phyloP scores from a whole-genome alignment of 2,113 vertebrate species.

The Synchiropus splendidus region DNA sequence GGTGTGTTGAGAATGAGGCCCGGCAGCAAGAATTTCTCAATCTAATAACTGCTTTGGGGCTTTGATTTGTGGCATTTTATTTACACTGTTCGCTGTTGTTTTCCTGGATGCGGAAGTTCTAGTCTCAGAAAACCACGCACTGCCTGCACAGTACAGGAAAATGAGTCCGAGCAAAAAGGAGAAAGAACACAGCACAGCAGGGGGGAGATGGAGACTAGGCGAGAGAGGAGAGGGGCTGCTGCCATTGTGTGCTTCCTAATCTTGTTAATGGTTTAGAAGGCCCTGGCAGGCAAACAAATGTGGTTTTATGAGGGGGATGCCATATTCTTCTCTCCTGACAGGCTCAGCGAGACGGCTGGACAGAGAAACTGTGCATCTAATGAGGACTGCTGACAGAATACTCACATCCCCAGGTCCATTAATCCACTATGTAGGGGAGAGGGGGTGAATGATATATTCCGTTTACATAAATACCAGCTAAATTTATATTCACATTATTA shows the following conservation, averaged over 20 bases:
- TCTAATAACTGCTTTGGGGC: constrained; percentile 17
- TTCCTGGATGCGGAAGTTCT: constrained; percentile 14
- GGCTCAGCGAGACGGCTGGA: constrained; percentile 8
- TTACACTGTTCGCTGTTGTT: constrained; percentile 3
- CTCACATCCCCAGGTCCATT: too few relatives aligned
- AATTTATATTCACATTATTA: too few relatives aligned
- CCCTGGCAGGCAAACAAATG: constrained; percentile 60
- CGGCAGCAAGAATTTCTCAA: constrained; percentile 15
- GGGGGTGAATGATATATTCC: too few relatives aligned
- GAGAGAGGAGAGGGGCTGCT: constrained; percentile 30
- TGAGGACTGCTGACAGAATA: too few relatives aligned
- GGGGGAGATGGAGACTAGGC: constrained; percentile 9
- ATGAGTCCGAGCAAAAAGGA: constrained; percentile 44
- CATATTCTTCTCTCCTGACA: constrained; percentile 27
- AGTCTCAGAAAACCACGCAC: constrained; percentile 45
- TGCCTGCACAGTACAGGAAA: constrained; percentile 56
- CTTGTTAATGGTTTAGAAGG: constrained; percentile 61
- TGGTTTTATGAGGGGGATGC: constrained; percentile 53
- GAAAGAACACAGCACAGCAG: constrained; percentile 15
- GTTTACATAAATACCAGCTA: too few relatives aligned
- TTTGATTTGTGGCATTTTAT: constrained; percentile 9
- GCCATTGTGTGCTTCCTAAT: constrained; percentile 59
- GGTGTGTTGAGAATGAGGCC: too few relatives aligned
- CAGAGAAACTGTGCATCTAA: too few relatives aligned
- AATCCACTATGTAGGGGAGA: too few relatives aligned